phyloP scores from a whole-genome alignment of 2,113 vertebrate genomes.

The Capreolus pygargus region DNA sequence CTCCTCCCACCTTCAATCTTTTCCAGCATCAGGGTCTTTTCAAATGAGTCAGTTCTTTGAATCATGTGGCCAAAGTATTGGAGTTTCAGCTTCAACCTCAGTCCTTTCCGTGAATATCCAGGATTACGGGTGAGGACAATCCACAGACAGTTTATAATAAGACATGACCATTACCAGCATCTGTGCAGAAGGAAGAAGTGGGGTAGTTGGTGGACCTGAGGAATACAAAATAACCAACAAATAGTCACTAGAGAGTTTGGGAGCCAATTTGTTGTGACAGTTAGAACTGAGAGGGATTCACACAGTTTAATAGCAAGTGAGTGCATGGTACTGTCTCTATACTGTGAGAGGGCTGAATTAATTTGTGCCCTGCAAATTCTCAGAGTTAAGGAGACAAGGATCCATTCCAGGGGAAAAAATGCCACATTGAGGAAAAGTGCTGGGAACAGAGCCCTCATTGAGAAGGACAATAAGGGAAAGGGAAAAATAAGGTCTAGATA shows the following conservation, averaged over 20 bases:
- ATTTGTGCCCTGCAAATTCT: neutral
- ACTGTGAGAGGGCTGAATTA: neutral
- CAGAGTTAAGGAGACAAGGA: neutral
- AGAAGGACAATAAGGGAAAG: neutral
- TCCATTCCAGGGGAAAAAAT: neutral
- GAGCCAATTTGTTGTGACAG: neutral
- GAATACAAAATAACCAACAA: no score
- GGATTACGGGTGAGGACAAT: no score
- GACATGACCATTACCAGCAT: rapidly evolving
- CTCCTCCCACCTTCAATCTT: neutral
- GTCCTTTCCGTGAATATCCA: neutral
- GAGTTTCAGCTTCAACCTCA: neutral
- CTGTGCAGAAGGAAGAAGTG: neutral
- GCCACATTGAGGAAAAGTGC: neutral
- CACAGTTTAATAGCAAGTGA: neutral
- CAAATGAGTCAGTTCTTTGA: neutral
- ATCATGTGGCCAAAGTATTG: neutral
- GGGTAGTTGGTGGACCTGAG: neutral
- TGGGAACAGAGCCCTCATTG: neutral
- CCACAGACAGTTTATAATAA: rapidly evolving
- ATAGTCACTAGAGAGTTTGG: rapidly evolving
- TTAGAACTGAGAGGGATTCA: neutral
- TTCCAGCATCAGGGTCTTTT: neutral
- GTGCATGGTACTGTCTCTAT: rapidly evolving
- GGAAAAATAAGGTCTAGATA: neutral